A percentile compares a stretch with the other conserved stretches of the same genome.
Evolutionary conservation across 2,888 invertebrate genomes (phyloP).

Genomic region (Galeruca laticollis): DNA sequence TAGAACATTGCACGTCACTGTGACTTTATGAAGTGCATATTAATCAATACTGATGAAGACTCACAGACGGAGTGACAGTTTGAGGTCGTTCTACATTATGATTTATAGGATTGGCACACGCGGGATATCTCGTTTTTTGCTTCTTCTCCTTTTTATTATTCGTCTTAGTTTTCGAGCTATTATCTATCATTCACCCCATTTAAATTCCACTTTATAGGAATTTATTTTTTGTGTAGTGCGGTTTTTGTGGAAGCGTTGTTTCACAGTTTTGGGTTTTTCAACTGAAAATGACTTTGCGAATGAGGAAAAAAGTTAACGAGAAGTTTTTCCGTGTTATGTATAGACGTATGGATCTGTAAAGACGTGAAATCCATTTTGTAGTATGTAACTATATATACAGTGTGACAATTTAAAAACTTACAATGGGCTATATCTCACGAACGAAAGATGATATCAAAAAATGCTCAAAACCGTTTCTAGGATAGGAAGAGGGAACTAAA

Average conservation of each 20-base stretch:
- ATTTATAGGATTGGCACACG: conserved; percentile 49
- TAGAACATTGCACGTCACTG: conserved; percentile 25
- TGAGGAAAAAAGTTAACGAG: not conserved
- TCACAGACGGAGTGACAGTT: conserved; percentile 54
- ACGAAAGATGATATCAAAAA: too few relatives aligned
- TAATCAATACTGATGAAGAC: conserved; percentile 61
- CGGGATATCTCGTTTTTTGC: conserved; percentile 28
- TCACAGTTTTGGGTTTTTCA: not conserved
- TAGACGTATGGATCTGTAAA: too few relatives aligned
- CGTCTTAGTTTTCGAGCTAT: conserved; percentile 37
- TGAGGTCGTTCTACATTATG: conserved; percentile 53
- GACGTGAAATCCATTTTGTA: too few relatives aligned
- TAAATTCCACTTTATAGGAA: conserved; percentile 38
- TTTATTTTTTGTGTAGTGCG: conserved; percentile 22
- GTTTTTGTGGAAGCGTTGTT: conserved; percentile 5
- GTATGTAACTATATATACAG: too few relatives aligned
- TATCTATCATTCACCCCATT: conserved; percentile 46
- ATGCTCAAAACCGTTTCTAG: too few relatives aligned
- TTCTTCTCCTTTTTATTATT: conserved; percentile 28
- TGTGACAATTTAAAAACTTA: too few relatives aligned
- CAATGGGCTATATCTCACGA: too few relatives aligned
- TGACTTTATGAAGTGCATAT: conserved; percentile 56
- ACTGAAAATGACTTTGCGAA: not conserved
- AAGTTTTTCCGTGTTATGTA: too few relatives aligned
- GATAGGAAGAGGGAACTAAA: too few relatives aligned